phyloP scores from a whole-genome alignment of 2,888 invertebrate genomes.

The Diarsia mendica region DNA sequence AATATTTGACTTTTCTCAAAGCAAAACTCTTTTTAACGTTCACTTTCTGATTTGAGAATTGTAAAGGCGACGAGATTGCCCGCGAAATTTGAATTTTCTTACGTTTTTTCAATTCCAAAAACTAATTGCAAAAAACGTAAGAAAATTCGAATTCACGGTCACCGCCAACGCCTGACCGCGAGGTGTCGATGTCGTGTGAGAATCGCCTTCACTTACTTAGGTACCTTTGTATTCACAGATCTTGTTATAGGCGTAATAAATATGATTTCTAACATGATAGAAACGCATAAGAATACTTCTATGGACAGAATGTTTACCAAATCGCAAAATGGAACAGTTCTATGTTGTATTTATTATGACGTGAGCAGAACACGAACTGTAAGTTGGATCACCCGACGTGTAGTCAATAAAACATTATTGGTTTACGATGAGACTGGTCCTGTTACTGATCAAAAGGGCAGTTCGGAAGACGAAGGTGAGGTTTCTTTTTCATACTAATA shows the following conservation, averaged over 20 bases:
- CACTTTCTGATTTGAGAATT: not conserved
- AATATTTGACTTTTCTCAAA: not conserved
- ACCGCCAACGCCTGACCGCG: not conserved
- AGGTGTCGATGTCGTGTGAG: not conserved
- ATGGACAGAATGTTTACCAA: no score
- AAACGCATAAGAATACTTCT: no score
- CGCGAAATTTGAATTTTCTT: no score
- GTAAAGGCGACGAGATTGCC: no score
- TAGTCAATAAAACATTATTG: conserved; percentile 32
- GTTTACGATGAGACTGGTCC: conserved; percentile 5
- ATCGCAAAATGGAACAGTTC: not conserved
- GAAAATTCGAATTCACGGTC: no score
- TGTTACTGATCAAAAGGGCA: not conserved
- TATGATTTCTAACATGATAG: conserved; percentile 1
- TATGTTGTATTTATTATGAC: conserved; percentile 37
- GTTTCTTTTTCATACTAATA: not conserved
- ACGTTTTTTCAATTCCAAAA: no score
- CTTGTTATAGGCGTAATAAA: conserved; percentile 11
- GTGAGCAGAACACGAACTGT: accelerated
- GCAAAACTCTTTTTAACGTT: not conserved
- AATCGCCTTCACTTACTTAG: not conserved
- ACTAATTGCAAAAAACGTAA: no score
- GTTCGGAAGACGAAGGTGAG: not conserved
- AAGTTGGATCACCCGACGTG: not conserved
- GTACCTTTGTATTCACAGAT: conserved; percentile 38